Evolutionary conservation across 2,797 vertebrate species (phyloP).

Genomic region (Acanthurus leucopareius): DNA sequence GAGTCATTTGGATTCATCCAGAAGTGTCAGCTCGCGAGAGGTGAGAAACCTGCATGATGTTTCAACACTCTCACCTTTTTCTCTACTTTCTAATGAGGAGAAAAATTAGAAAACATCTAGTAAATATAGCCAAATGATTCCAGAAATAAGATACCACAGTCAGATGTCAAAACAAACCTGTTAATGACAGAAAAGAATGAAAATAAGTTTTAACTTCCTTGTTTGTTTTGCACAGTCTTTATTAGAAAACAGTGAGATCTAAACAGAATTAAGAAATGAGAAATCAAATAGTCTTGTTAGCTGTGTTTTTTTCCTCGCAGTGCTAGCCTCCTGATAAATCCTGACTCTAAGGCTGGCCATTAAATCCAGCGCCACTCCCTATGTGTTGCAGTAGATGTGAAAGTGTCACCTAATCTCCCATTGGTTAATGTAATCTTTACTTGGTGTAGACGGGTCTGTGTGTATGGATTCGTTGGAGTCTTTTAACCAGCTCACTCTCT

Average conservation of each 20-base stretch:
- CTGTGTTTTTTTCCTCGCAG: too few relatives aligned
- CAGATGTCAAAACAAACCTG: background rate
- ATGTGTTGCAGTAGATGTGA: too few relatives aligned
- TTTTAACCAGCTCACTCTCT: too few relatives aligned
- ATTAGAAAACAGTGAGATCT: background rate
- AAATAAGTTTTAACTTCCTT: background rate
- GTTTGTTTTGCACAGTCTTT: background rate
- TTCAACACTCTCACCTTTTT: background rate
- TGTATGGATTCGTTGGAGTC: too few relatives aligned
- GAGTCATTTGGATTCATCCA: background rate
- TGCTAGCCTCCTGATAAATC: too few relatives aligned
- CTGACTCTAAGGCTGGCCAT: too few relatives aligned
- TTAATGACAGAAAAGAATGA: too few relatives aligned
- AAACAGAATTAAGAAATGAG: background rate
- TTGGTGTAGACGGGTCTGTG: too few relatives aligned
- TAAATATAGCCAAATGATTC: background rate
- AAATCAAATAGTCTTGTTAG: too few relatives aligned
- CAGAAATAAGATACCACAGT: background rate
- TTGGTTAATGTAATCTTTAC: too few relatives aligned
- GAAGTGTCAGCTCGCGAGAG: slow-evolving; percentile 14
- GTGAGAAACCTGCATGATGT: slow-evolving; percentile 8
- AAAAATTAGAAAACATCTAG: background rate
- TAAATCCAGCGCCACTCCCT: too few relatives aligned
- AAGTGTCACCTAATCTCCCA: too few relatives aligned
- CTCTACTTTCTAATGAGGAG: background rate